Base-by-base conservation (phyloP, 2,113 vertebrate genomes). In the Trichechus manatus region DNA sequence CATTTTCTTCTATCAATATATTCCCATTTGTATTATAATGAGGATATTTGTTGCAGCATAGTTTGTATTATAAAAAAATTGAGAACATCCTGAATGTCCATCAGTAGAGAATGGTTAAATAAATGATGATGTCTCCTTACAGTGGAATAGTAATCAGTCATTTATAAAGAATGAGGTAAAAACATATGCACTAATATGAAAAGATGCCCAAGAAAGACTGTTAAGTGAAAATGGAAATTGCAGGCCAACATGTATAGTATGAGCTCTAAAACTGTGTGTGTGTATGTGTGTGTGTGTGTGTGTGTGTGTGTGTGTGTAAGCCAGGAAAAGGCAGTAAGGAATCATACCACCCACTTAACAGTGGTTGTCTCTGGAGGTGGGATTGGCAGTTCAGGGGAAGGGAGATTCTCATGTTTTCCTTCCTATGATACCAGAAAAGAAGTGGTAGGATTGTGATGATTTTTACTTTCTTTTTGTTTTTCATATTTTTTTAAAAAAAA, bases 401-500 rank as follows among this genome's bases (percentile, higher is more conserved):
- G 42, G 15, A 81, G 19, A 66, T 27, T 87, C 64, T 87, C 66
- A n/a, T 14, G 13, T 81, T 81, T 36, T 86, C 87, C 13, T 87
- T 82, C 27, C 29, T 33, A 2, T 93, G 20, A 61, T 75, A 90
- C 53, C 36, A 36, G 44, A 56, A 89, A 75, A 56, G 22, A 86
- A 96, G 13, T 39, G 1, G 27, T 90, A 13, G 31, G 56, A 29
- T 81, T 75, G 81, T 87, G 36, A 25, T 87, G 39, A 87, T 59
- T 87, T 95, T 91, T 61, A 80, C 36, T 87, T 75, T 80, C 81
- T 74, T 64, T 89, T 74, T 25, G 10, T 82, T 87, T 83, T 81
- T 68, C 83, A 87, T 39, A 85, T 59, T 59, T 42, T n/a, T n/a
- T n/a, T n/a, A 87, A 61, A 50, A 56, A 87, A 61, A 82, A 84